Percentiles rank a stretch among this genome's conserved stretches.
These are phyloP conservation scores for Tanypteryx hageni DNA, from an alignment of 2,888 invertebrate genomes.

Conservation along the genomic window DNA sequence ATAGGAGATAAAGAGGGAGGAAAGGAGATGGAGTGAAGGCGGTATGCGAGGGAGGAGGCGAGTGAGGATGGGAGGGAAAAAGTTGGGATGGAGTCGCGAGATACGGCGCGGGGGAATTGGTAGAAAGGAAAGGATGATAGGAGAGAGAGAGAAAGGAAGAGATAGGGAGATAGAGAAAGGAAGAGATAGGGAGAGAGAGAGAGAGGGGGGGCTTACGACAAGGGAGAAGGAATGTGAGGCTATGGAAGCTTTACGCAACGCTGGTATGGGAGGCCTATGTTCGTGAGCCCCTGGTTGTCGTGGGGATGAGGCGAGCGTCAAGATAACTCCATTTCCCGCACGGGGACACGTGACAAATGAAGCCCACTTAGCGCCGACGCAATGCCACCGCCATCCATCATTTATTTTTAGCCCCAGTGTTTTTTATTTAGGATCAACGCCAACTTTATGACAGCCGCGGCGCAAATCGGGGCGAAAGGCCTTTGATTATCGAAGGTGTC, in stretches of 20 bases:
- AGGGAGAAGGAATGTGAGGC: neutral
- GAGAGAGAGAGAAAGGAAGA: neutral
- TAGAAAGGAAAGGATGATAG: neutral
- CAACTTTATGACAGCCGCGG: conserved; percentile 24
- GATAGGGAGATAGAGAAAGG: neutral
- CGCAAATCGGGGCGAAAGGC: conserved; percentile 12
- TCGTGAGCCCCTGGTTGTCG: neutral
- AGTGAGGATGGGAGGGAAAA: no score
- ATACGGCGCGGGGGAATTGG: neutral
- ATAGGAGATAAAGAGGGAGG: neutral
- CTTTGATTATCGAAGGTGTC: neutral
- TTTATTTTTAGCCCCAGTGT: conserved; percentile 10
- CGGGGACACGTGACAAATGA: conserved; percentile 56
- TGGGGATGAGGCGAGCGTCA: conserved; percentile 18
- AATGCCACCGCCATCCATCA: conserved; percentile 38
- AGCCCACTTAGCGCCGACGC: conserved; percentile 57
- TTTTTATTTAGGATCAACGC: conserved; percentile 30
- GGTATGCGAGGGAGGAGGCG: neutral
- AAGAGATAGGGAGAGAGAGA: no score
- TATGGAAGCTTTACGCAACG: neutral
- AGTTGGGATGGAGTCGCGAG: neutral
- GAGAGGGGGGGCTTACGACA: neutral
- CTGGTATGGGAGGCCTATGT: neutral
- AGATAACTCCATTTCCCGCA: conserved; percentile 47
- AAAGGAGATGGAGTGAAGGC: neutral